Evolutionary conservation across 2,797 vertebrate species (phyloP), one percentile per base, ranked within the genome.

Genomic region (Pogonophryne albipinna): DNA sequence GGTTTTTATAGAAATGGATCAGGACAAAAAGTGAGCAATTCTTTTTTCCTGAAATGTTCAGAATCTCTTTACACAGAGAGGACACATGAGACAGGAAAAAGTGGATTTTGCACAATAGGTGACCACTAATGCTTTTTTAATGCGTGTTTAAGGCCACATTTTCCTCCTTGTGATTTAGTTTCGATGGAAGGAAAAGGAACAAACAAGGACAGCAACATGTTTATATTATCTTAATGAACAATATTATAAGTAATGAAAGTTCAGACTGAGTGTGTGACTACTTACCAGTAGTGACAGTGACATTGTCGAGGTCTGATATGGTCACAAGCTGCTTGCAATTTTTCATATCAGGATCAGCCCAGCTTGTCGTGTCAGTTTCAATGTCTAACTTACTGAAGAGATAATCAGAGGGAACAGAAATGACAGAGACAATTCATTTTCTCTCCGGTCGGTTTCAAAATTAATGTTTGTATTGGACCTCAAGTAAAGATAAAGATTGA

Each of bases 221-320:
- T 20, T 53, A 17, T 38, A 38, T 38, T 38, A 38, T 38, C 34
- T 38, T 38, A 38, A 7, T 27, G 27, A 27, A 27, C 27, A 27
- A 23, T 23, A 23, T 23, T 23, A 41, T 41, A 19, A 42, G 42
- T 0, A 62, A 1, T 15, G 7, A 13, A 20, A 46, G 6, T 15
- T 4, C 2, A 56, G 14, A 57, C 1, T n/a, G 16, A 38, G 15
- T 19, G 16, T 63, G 13, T 53, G 19, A 10, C 11, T 4, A 77
- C 92, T 93, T 83, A 96, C 95, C 91, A 46, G 85, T 53, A 1
- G 94, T 95, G 67, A 96, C 92, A 10, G 73, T 93, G 78, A 95
- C 61, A 10, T 92, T 90, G 62, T 72, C 58, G 31, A 96, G 84
- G 66, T 92, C 90, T 61, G 83, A 59, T 50, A 95, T 89, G 69